Conservation (phyloP, 2,888 invertebrate species). For the Aleiodes testaceus region DNA sequence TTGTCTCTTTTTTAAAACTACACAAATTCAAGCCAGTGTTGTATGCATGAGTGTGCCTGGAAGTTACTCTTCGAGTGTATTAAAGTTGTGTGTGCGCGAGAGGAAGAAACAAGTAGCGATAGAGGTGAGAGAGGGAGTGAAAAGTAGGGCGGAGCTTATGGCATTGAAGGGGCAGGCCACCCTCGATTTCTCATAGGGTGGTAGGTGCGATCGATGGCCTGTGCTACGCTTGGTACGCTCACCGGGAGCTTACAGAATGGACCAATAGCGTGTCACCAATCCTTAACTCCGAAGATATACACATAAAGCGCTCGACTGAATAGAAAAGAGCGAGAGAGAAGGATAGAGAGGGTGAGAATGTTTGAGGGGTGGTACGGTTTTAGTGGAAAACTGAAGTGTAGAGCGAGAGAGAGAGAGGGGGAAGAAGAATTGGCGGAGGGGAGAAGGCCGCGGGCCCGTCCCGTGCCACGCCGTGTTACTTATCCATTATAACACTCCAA, state of each 20-base stretch:
- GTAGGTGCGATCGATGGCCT: conserved; percentile 67
- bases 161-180: conserved; percentile 60
- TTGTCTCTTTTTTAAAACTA: neutral
- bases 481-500: conserved; percentile 74
- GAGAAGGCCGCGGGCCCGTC: conserved; percentile 56
- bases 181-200: conserved; percentile 66
- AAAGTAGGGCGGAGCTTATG: conserved; percentile 59
- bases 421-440: conserved; percentile 41
- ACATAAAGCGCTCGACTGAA: conserved; percentile 51
- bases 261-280: conserved; percentile 63
- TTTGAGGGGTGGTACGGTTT: conserved; percentile 33
- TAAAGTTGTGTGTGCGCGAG: conserved; percentile 32
- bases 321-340: conserved; percentile 39
- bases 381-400: conserved; percentile 43
- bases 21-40: conserved; percentile 46
- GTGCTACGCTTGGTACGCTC: conserved; percentile 57
- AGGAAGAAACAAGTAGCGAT: conserved; percentile 32
- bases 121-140: conserved; percentile 22
- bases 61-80: conserved; percentile 45
- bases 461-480: conserved; percentile 71
- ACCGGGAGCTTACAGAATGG: conserved; percentile 62
- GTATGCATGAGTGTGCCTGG: conserved; percentile 35
- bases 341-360: conserved; percentile 41
- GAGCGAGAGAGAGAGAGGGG: conserved; percentile 2
- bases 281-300: conserved; percentile 68